Evolutionary conservation across 2,888 invertebrate species (phyloP).

Genomic region (Sepioteuthis lessoniana): DNA sequence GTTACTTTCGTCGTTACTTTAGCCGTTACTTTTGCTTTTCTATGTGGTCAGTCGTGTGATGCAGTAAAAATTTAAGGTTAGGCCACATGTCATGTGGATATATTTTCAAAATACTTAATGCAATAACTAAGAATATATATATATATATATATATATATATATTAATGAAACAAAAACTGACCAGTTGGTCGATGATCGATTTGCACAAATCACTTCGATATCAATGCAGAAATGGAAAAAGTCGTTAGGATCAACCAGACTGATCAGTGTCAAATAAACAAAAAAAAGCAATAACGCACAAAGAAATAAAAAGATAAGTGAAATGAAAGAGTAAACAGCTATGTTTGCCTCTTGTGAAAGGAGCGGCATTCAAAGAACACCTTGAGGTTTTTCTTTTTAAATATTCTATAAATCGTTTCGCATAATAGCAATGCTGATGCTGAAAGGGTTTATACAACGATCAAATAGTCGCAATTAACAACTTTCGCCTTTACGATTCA

Average conservation of each 20-base stretch:
- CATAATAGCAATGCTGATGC: background rate
- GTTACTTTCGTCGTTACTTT: no score
- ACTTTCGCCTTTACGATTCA: background rate
- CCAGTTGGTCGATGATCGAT: background rate
- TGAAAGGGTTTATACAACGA: background rate
- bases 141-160: no score
- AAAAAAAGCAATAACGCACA: no score
- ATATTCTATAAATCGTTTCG: background rate
- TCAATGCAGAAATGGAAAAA: background rate
- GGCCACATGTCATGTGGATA: no score
- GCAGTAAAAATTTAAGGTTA: no score
- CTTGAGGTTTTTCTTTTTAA: background rate
- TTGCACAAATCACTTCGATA: background rate
- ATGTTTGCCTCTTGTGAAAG: background rate
- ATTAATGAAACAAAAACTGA: background rate
- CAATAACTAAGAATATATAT: no score
- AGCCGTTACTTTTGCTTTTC: no score
- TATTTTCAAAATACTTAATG: no score
- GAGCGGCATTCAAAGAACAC: background rate
- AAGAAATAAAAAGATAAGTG: background rate
- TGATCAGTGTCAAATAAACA: background rate
- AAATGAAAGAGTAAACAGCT: background rate
- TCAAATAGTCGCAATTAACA: background rate
- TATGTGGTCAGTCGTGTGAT: no score
- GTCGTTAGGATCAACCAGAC: background rate